These are phyloP conservation scores for Pseudorhiza aurosa DNA, from an alignment of 30 jellyfish, hydroid and myxozoan species.

Conservation along the genomic window DNA sequence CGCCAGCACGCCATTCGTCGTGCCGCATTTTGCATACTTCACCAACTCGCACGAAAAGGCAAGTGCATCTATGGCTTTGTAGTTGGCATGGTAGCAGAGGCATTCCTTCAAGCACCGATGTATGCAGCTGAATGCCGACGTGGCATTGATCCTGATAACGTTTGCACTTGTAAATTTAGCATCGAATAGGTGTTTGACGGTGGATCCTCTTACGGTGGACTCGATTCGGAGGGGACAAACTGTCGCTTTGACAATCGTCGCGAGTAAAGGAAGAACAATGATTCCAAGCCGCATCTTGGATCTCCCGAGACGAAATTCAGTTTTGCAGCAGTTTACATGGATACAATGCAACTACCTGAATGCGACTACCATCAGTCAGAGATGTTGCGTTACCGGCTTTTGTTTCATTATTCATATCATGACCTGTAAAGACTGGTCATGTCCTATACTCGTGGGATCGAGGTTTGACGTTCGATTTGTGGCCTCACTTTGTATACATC, in stretches of 20 bases:
- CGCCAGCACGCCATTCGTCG: background rate
- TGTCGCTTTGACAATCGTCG: background rate
- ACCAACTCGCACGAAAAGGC: slow-evolving; percentile 8
- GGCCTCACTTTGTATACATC: too few relatives aligned
- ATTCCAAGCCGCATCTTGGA: too few relatives aligned
- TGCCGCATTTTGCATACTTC: slow-evolving; percentile 16
- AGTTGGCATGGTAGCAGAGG: slow-evolving; percentile 41
- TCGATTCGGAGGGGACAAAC: slow-evolving; percentile 8
- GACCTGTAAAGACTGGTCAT: too few relatives aligned
- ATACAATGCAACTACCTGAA: too few relatives aligned
- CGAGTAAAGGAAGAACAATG: too few relatives aligned
- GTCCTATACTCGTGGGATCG: too few relatives aligned
- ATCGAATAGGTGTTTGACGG: background rate
- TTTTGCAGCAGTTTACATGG: too few relatives aligned
- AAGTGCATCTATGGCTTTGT: background rate
- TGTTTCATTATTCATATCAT: too few relatives aligned
- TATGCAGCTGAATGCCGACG: slow-evolving; percentile 7
- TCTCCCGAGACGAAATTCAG: too few relatives aligned
- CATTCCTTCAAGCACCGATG: slow-evolving; percentile 33
- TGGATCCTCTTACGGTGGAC: background rate
- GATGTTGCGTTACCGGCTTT: too few relatives aligned
- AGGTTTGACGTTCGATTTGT: too few relatives aligned
- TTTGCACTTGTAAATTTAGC: background rate
- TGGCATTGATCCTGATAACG: background rate
- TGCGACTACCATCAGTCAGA: too few relatives aligned